A percentile compares a stretch with the other conserved stretches of the same genome.
Evolutionary conservation across 2,888 invertebrate genomes (phyloP).

Genomic region (Mesorhabditis sp.): DNA sequence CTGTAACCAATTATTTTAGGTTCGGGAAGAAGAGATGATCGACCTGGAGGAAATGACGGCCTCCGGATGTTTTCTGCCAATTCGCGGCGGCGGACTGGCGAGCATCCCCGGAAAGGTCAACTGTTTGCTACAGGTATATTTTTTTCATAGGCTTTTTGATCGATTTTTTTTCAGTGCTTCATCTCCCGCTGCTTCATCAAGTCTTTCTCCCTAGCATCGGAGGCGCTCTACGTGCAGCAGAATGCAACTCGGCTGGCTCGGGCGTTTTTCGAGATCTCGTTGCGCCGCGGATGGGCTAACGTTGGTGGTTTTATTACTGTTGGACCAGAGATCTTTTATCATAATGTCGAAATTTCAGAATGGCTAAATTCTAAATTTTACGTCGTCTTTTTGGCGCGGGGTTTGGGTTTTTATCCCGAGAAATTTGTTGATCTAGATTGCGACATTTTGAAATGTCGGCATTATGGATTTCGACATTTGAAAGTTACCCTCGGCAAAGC

Average conservation of each 20-base stretch:
- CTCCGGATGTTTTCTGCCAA: conserved; percentile 74
- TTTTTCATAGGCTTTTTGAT: background rate
- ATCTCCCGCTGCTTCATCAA: conserved; percentile 73
- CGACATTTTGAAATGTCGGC: no score
- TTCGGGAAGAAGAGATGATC: conserved; percentile 87
- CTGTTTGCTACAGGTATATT: conserved; percentile 74
- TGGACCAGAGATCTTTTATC: background rate
- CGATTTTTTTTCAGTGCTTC: conserved; percentile 27
- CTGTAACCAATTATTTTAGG: conserved; percentile 62
- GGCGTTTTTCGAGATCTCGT: conserved; percentile 32
- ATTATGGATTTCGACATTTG: no score
- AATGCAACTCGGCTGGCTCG: conserved; percentile 46
- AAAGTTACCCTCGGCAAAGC: no score
- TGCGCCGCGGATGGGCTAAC: background rate
- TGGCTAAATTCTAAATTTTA: background rate
- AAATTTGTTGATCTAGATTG: no score
- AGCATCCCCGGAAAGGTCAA: conserved; percentile 91
- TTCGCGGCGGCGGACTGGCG: conserved; percentile 79
- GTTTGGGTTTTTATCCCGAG: no score
- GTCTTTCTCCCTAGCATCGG: conserved; percentile 81
- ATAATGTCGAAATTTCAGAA: no score
- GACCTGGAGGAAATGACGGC: conserved; percentile 78
- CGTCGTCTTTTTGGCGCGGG: no score
- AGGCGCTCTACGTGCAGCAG: conserved; percentile 82
- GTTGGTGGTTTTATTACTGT: background rate